Evolutionary conservation across 2,888 invertebrate species (phyloP), one percentile per base, ranked within the genome.

Genomic region (Sphecodes monilicornis): DNA sequence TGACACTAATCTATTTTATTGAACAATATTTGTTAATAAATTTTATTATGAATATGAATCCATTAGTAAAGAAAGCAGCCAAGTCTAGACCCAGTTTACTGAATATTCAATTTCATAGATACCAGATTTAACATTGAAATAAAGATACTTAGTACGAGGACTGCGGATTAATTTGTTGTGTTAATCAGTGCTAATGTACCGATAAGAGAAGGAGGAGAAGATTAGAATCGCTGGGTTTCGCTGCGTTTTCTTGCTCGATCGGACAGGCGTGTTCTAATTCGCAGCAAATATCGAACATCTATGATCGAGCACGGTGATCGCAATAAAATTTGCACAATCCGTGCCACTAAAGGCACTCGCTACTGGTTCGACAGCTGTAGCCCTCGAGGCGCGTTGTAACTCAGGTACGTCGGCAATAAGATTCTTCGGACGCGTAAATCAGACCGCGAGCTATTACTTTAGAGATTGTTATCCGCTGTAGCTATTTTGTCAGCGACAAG

Each of bases 331-430:
- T 68, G 66, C 60, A 60, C 54, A 73, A 83, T 68, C 78, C 60
- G 78, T 57, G 70, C 79, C 80, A 71, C 71, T 76, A 75, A 76
- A 78, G 68, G 78, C 69, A 29, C 68, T 54, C 43, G 77, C 70
- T 68, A 78, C 79, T 77, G 79, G 86, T 88, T 88, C 83, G 85
- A 89, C 81, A 81, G 60, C 57, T 82, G 76, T 78, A 76, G 78
- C 85, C 86, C 80, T 77, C 70, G 78, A 46, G 82, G 77, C 68
- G 76, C 69, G 89, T 78, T 89, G 80, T 87, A 85, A 89, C 83
- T 88, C 87, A 87, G 83, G 76, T 54, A 66, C 74, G 69, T 81
- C 87, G 76, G 89, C 81, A 88, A 77, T 82, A 88, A 81, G 77
- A 85, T 88, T 88, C 82, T 84, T 78, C 64, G 60, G 36, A 54